Evolutionary conservation across 2,888 invertebrate species (phyloP).

Genomic region (Andrena minutula): DNA sequence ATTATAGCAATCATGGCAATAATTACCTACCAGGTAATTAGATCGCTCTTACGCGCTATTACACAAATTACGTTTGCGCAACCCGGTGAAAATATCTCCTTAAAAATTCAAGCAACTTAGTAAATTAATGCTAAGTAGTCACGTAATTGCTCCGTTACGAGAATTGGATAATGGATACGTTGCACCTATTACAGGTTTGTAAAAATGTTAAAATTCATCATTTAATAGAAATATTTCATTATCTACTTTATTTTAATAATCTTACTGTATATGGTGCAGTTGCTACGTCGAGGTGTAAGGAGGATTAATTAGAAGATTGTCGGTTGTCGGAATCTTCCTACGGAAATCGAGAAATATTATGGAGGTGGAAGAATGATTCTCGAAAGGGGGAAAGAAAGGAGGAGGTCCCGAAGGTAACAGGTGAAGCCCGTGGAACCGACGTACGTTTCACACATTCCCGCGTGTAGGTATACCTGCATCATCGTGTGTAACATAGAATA

Average conservation of each 20-base stretch:
- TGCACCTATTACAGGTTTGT: no score
- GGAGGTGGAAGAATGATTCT: conserved; percentile 12
- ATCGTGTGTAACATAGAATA: conserved; percentile 67
- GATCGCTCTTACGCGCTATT: no score
- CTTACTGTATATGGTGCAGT: background rate
- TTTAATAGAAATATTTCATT: no score
- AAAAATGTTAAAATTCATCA: no score
- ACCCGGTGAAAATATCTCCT: no score
- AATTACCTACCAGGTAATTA: no score
- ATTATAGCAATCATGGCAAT: no score
- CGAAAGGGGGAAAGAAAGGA: background rate
- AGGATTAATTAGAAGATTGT: conserved; percentile 25
- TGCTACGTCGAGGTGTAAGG: background rate
- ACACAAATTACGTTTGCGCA: no score
- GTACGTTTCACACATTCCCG: conserved; percentile 58
- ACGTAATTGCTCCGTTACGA: no score
- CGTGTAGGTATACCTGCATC: conserved; percentile 55
- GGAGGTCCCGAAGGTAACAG: conserved; percentile 54
- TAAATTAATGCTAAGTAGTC: no score
- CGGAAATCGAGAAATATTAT: conserved; percentile 27
- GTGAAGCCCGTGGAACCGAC: conserved; percentile 62
- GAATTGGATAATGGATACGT: no score
- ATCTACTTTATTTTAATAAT: background rate
- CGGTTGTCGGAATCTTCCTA: background rate
- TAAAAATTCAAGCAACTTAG: no score